A percentile compares a stretch with the other conserved stretches of the same genome.
phyloP scores from a whole-genome alignment of 1,140 invertebrate species.

The Dendroctonus ponderosae region DNA sequence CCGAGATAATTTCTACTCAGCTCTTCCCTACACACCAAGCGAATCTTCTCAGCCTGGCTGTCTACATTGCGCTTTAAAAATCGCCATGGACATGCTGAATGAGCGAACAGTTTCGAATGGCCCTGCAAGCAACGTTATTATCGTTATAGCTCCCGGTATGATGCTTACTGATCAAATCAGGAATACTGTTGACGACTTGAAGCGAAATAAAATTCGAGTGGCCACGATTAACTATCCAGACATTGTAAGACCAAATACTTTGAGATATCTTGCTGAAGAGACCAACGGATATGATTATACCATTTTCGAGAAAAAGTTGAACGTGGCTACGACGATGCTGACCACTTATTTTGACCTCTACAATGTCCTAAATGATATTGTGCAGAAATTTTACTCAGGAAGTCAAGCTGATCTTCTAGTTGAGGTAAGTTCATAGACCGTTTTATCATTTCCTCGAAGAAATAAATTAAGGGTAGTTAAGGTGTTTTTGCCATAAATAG shows the following conservation, averaged over 20 bases:
- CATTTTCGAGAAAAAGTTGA: constrained; percentile 55
- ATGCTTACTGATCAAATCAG: constrained; percentile 43
- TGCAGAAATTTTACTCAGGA: constrained; percentile 53
- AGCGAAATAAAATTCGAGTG: constrained; percentile 49
- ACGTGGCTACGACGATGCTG: constrained; percentile 53
- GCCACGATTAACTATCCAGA: constrained; percentile 56
- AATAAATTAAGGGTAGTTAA: no score
- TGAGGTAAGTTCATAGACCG: constrained; percentile 43
- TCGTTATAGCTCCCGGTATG: constrained; percentile 57
- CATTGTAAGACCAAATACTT: constrained; percentile 44
- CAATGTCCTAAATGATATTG: constrained; percentile 54
- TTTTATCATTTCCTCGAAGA: neutral
- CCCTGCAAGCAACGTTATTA: constrained; percentile 56
- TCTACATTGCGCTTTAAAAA: constrained; percentile 54
- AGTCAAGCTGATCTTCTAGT: constrained; percentile 55
- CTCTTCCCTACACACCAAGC: constrained; percentile 55
- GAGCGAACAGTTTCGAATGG: constrained; percentile 49
- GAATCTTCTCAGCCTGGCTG: constrained; percentile 53
- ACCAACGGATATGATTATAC: constrained; percentile 53
- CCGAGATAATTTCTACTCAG: constrained; percentile 53
- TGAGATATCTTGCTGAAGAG: constrained; percentile 53
- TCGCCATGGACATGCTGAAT: constrained; percentile 55
- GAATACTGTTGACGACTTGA: constrained; percentile 46
- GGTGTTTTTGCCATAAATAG: neutral
- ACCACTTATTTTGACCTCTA: constrained; percentile 57